phyloP scores from a whole-genome alignment of 2,888 invertebrate species.

The Isoperla grammatica region DNA sequence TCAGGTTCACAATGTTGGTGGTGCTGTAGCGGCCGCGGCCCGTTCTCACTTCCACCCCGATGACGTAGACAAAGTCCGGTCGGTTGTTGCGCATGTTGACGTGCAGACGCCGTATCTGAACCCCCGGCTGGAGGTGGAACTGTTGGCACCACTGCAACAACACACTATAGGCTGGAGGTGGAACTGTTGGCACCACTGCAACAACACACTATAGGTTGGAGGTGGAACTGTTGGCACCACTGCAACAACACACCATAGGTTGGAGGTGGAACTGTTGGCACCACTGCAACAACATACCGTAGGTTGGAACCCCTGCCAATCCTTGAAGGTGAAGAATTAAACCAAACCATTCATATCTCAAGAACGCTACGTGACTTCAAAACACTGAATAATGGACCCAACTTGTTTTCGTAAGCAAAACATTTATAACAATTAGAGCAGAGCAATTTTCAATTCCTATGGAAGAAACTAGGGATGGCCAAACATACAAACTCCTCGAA shows the following conservation, averaged over 20 bases:
- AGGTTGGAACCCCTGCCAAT: too few species aligned
- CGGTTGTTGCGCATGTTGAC: constrained; percentile 55
- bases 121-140: constrained; percentile 78
- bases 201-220: constrained; percentile 53
- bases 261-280: constrained; percentile 82
- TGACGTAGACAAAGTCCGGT: constrained; percentile 69
- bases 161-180: constrained; percentile 59
- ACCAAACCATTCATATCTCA: too few species aligned
- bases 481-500: too few species aligned
- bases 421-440: too few species aligned
- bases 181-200: constrained; percentile 81
- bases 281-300: constrained; percentile 53
- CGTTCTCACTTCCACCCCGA: constrained; percentile 83
- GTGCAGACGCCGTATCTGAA: constrained; percentile 58
- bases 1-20: constrained; percentile 87
- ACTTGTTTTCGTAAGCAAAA: too few species aligned
- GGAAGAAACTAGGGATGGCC: too few species aligned
- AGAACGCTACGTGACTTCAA: too few species aligned
- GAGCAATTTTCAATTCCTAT: too few species aligned
- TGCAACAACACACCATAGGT: constrained; percentile 56
- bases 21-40: constrained; percentile 86
- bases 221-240: constrained; percentile 84
- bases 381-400: too few species aligned
- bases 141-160: constrained; percentile 73
- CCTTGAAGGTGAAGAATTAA: too few species aligned